phyloP scores from a whole-genome alignment of 2,113 vertebrate genomes.

The Pseudois nayaur region DNA sequence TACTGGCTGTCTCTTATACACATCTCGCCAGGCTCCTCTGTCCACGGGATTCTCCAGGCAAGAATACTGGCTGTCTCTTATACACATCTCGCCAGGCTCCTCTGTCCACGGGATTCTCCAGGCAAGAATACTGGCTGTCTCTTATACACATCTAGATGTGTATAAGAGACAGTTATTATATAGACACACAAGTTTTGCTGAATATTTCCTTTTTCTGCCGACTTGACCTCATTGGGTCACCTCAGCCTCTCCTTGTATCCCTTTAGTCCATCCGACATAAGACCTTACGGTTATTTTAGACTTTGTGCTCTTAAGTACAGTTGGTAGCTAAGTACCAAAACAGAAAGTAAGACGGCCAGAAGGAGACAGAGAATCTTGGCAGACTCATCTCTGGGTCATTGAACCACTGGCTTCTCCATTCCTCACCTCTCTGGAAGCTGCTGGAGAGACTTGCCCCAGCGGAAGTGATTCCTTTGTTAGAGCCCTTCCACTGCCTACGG shows the following conservation, averaged over 20 bases:
- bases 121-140: too few relatives aligned
- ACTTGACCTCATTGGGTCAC: background rate
- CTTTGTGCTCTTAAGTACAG: background rate
- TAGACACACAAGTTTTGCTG: background rate
- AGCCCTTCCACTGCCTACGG: fast-evolving
- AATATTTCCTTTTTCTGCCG: background rate
- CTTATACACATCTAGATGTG: too few relatives aligned
- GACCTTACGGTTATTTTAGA: background rate
- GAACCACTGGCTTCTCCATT: too few relatives aligned
- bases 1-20: too few relatives aligned
- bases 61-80: too few relatives aligned
- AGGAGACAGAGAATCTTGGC: background rate
- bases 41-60: too few relatives aligned
- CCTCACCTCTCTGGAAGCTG: background rate
- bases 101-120: too few relatives aligned
- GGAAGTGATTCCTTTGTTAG: background rate
- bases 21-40: too few relatives aligned
- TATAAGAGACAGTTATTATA: too few relatives aligned
- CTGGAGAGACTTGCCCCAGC: background rate
- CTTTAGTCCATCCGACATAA: background rate
- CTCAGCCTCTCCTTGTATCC: background rate
- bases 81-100: too few relatives aligned
- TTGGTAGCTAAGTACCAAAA: background rate
- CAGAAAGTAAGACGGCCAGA: background rate
- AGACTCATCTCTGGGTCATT: background rate